Evolutionary conservation across 37 sponge, comb jelly and placozoan species (phyloP).

Genomic region (Sycon ciliatum): DNA sequence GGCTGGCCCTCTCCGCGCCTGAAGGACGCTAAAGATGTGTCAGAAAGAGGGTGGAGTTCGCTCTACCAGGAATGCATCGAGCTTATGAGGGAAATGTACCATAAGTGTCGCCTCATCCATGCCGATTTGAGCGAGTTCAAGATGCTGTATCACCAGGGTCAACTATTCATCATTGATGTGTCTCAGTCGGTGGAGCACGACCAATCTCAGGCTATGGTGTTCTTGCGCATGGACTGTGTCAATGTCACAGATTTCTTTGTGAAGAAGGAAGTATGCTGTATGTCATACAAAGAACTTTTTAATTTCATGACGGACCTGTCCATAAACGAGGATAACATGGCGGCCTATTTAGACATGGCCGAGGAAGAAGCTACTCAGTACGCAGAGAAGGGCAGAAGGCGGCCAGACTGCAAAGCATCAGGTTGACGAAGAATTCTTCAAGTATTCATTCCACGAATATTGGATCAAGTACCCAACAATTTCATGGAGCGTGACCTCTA

Average conservation of each 20-base stretch:
- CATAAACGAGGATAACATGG: conserved; percentile 73
- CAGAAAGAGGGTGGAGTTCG: conserved; percentile 68
- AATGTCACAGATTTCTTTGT: conserved; percentile 88
- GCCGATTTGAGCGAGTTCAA: conserved; percentile 99
- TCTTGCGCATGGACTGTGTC: conserved; percentile 85
- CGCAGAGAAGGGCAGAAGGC: no score
- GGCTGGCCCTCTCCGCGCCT: conserved; percentile 78
- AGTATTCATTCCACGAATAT: no score
- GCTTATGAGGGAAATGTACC: conserved; percentile 69
- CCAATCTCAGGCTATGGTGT: conserved; percentile 91
- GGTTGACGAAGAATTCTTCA: no score
- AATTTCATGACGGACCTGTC: conserved; percentile 84
- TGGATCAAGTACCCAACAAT: no score
- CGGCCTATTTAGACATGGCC: conserved; percentile 67
- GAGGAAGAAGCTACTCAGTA: no score
- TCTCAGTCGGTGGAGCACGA: conserved; percentile 98
- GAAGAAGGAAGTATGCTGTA: conserved; percentile 60
- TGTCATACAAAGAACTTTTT: conserved; percentile 85
- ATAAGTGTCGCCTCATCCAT: conserved; percentile 74
- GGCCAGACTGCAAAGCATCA: no score
- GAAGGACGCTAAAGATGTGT: conserved; percentile 68
- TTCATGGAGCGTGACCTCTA: no score
- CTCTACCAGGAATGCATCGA: conserved; percentile 79
- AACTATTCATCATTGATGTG: conserved; percentile 87
- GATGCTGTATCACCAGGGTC: conserved; percentile 61